phyloP scores from a whole-genome alignment of 1,140 invertebrate species.

The Aphelinus certus region DNA sequence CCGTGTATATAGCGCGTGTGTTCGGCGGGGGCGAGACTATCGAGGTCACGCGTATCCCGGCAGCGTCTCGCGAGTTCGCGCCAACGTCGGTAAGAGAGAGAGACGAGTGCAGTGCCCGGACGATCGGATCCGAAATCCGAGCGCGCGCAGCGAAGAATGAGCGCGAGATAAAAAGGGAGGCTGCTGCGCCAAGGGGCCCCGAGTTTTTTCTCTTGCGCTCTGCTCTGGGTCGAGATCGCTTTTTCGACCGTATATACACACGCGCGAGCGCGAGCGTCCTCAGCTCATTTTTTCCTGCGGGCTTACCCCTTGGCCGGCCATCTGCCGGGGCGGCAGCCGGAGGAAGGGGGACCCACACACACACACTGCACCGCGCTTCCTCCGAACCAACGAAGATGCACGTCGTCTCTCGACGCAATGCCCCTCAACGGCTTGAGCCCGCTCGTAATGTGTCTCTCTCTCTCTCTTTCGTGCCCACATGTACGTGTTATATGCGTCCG shows the following conservation, averaged over 20 bases:
- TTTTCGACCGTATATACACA: conserved; percentile 23
- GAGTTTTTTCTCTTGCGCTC: conserved; percentile 48
- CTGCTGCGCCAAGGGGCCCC: conserved; percentile 39
- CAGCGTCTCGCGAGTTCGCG: too few species aligned
- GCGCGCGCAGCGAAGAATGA: not conserved
- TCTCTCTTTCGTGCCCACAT: not conserved
- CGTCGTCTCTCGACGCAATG: not conserved
- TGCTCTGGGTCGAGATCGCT: not conserved
- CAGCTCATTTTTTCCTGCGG: conserved; percentile 47
- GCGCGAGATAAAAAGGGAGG: conserved; percentile 39
- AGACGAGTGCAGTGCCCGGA: too few species aligned
- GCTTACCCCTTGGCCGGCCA: conserved; percentile 67
- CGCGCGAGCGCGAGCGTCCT: not conserved
- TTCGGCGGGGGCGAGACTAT: too few species aligned
- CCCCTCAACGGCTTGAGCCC: not conserved
- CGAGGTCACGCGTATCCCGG: too few species aligned
- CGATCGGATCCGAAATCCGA: not conserved
- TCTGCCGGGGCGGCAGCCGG: conserved; percentile 54
- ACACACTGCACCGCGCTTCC: too few species aligned
- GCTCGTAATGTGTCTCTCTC: not conserved
- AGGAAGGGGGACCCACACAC: conserved; percentile 55
- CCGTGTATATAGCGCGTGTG: too few species aligned
- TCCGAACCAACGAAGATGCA: not conserved
- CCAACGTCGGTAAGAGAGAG: too few species aligned
- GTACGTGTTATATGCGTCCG: too few species aligned